phyloP scores from a whole-genome alignment of 2,113 vertebrate genomes.

The Okapia johnstoni region DNA sequence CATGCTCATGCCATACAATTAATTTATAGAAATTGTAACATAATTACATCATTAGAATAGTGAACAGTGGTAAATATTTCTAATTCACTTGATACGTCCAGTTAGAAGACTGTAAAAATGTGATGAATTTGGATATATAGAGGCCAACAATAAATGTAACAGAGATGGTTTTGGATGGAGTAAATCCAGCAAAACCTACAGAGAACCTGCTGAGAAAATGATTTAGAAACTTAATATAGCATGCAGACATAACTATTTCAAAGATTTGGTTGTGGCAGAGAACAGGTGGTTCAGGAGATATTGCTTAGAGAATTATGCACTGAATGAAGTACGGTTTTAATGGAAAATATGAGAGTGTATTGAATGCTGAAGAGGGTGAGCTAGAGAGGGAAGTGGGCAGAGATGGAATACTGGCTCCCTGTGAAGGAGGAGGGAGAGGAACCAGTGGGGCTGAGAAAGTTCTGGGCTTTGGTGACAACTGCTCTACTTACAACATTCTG shows the following conservation, averaged over 20 bases:
- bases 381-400: neutral
- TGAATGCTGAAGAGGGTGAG: neutral
- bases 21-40: neutral
- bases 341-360: neutral
- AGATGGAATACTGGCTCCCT: neutral
- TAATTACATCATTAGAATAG: neutral
- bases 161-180: neutral
- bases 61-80: neutral
- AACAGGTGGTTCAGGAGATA: neutral
- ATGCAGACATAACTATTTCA: neutral
- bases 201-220: neutral
- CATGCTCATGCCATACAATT: neutral
- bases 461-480: neutral
- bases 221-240: neutral
- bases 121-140: neutral
- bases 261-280: neutral
- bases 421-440: too few relatives aligned
- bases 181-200: neutral
- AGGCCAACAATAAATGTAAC: neutral
- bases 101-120: neutral
- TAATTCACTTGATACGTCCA: neutral
- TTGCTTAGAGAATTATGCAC: neutral
- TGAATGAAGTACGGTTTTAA: accelerated
- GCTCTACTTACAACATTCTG: neutral
- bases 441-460: neutral